phyloP scores from a whole-genome alignment of 2,888 invertebrate species.

The Lissonota sp. region DNA sequence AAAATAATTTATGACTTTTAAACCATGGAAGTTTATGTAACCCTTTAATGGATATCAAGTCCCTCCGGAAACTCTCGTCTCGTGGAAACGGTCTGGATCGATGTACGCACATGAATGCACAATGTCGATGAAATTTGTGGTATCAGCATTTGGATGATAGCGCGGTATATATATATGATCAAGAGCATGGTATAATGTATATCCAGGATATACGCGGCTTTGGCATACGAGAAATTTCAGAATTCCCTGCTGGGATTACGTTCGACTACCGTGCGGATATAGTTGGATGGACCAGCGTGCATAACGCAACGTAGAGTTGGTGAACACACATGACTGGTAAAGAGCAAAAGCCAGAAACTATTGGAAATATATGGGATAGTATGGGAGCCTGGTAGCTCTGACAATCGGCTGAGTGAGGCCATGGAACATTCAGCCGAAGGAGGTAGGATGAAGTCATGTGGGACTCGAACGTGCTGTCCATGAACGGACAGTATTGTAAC shows the following conservation, averaged over 20 bases:
- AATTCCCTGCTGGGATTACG: conserved; percentile 19
- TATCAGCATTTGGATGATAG: conserved; percentile 20
- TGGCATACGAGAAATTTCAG: conserved; percentile 11
- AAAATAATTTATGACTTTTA: too few species aligned
- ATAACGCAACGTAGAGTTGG: background rate
- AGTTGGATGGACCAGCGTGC: background rate
- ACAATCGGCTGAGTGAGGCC: too few species aligned
- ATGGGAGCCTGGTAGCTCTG: too few species aligned
- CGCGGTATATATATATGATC: conserved; percentile 14
- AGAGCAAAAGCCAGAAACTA: background rate
- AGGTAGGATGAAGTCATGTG: too few species aligned
- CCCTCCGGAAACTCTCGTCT: background rate
- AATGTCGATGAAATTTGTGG: conserved; percentile 28
- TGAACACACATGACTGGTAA: background rate
- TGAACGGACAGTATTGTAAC: too few species aligned
- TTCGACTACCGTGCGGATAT: background rate
- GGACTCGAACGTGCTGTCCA: too few species aligned
- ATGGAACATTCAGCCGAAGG: too few species aligned
- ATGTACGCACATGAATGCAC: background rate
- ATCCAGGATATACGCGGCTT: background rate
- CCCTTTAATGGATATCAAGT: too few species aligned
- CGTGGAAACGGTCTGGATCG: conserved; percentile 6
- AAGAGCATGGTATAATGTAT: conserved; percentile 8
- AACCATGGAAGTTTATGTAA: too few species aligned
- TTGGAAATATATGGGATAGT: background rate